Base-by-base conservation (phyloP, 1,140 invertebrate species). In the Apocrypta bakeri region DNA sequence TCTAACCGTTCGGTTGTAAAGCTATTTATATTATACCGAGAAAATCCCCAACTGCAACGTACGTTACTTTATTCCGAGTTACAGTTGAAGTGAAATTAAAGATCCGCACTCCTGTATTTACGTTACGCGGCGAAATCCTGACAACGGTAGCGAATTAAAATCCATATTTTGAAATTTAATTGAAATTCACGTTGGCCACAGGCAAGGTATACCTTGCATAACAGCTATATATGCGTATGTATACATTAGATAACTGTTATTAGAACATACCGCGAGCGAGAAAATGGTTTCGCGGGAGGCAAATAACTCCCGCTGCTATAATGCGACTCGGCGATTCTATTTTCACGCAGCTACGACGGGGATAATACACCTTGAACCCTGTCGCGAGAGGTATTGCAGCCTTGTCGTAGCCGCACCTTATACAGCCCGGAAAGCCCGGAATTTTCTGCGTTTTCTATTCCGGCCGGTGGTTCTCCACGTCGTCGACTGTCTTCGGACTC, bases 401-500 rank as follows among this genome's bases (percentile, higher is more conserved):
- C n/a, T 24, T 6, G n/a, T 12, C n/a, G 25, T 11, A 12, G 27
- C n/a, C 14, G n/a, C 29, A 37, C 12, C 48, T 56, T 56, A 56
- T 56, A 56, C 48, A 21, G 48, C 4, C 48, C 48, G 21, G 48
- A 21, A 56, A 56, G 21, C 48, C 48, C 48, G 48, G 48, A 56
- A n/a, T 56, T 56, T 56, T 56, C 48, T 21, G 21, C 48, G 48
- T 56, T 56, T 56, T 56, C 48, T 56, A 56, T 56, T 56, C 48
- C 48, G 48, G 48, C 48, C 2, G 40, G 8, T 17, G 42, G 11
- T 48, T 37, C 33, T 2, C 33, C 9, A 2, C 9, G 2, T 2
- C 64, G 17, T 33, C 27, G 4, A 37, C 31, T 21, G 29, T 71
- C 31, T 71, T 71, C 83, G 77, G 84, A 82, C 84, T 83, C 84